Evolutionary conservation across 2,113 vertebrate species (phyloP).

Genomic region (Apodemus speciosus): DNA sequence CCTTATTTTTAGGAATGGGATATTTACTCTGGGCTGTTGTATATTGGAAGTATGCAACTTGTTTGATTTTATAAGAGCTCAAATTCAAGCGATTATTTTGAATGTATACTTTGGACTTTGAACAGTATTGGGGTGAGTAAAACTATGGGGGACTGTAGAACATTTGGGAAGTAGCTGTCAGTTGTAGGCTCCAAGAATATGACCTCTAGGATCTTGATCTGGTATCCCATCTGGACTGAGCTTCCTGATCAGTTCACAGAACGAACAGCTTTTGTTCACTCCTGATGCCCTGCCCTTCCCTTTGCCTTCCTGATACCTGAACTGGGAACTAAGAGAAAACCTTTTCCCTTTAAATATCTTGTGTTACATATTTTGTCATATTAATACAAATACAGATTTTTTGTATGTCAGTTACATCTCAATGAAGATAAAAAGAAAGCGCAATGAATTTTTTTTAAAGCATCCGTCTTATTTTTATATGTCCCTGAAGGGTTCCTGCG

Average conservation of each 20-base stretch:
- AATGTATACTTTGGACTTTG: neutral
- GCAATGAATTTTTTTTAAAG: neutral
- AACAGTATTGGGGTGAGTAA: neutral
- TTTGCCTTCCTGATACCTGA: neutral
- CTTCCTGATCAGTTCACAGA: neutral
- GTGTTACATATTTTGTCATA: neutral
- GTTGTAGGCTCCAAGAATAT: neutral
- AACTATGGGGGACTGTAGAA: neutral
- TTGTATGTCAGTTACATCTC: neutral
- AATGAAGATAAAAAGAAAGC: neutral
- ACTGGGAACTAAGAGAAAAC: neutral
- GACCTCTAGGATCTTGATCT: neutral
- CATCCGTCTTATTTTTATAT: neutral
- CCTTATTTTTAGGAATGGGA: neutral
- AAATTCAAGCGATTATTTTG: neutral
- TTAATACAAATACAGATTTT: neutral
- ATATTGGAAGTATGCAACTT: neutral
- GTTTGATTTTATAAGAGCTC: neutral
- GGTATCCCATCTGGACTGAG: neutral
- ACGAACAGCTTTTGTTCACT: neutral
- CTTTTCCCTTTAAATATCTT: neutral
- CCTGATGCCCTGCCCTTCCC: no score
- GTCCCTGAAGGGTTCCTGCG: neutral
- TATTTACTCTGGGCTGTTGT: neutral
- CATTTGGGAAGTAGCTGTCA: neutral